Evolutionary conservation across 1,140 invertebrate species (phyloP), one percentile per base, ranked within the genome.

Genomic region (Leptoteleia sp.): DNA sequence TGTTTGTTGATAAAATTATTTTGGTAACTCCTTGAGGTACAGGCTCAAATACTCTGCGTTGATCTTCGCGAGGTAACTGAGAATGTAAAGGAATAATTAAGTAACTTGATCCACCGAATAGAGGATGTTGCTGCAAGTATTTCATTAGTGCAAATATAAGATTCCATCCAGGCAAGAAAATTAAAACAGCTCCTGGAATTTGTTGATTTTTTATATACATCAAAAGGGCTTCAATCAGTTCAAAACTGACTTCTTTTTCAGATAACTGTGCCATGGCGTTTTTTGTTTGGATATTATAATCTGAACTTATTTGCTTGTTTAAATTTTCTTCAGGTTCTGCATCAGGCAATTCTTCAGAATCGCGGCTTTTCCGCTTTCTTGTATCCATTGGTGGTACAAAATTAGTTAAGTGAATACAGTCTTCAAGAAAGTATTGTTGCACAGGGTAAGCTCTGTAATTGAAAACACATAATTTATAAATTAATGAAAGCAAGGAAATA

Each of bases 101-200:
- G 81, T 94, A 97, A 8, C 90, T 83, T 0, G 83, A 68, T 11
- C 93, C 90, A 0, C 94, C 96, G 88, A 96, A 98, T 8, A 93
- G 73, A 0, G 93, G 93, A 89, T 94, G 93, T 68, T 93, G 92
- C 76, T 94, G 93, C 5, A 99, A 89, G 84, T 95, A 94, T 85
- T 95, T 95, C 93, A 98, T 94, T 4, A 99, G 87, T 0, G 96
- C 94, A 88, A 98, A 98, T 64, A 99, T 99, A 0, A 98, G 85
- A 88, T 96, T 97, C 96, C 96, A 98, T 0, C 97, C 97, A 4
- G 97, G 97, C 0, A 99, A 88, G 86, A 99, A 99, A 1, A 99
- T 91, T 0, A 99, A 87, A 3, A 99, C 93, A 0, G 97, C 96
- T 0, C 97, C 97, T 1, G 93, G 92, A 12, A 93, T 91, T 29